Conservation (phyloP, 2,888 invertebrate species). For the Chymomyza fuscimana region DNA sequence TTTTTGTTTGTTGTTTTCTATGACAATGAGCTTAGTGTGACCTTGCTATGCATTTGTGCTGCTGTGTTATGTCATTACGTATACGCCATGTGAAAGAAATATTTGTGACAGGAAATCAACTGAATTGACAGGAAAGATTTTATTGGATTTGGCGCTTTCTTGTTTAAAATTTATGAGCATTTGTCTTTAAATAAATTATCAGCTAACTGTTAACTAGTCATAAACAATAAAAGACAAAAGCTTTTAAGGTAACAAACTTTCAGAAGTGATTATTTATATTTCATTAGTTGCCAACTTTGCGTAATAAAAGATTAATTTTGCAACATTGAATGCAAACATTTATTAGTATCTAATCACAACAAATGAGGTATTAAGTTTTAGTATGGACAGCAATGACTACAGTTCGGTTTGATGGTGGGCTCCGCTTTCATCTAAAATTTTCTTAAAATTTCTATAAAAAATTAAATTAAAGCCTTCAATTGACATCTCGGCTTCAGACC, state of each 20-base stretch:
- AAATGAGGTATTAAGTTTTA: not conserved
- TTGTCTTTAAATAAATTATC: not conserved
- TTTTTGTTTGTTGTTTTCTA: constrained; percentile 18
- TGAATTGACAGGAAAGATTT: constrained; percentile 21
- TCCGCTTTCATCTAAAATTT: no score
- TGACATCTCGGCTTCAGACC: no score
- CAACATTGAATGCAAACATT: not conserved
- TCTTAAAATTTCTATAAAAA: no score
- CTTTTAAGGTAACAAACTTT: not conserved
- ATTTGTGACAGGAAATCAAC: not conserved
- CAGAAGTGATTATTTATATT: not conserved
- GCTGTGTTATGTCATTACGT: constrained; percentile 54
- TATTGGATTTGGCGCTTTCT: not conserved
- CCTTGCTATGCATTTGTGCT: constrained; percentile 44
- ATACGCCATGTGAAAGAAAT: constrained; percentile 46
- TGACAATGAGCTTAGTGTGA: constrained; percentile 45
- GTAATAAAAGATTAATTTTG: not conserved
- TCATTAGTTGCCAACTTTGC: not conserved
- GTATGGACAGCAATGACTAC: no score
- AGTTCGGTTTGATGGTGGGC: no score
- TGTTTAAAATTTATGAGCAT: not conserved
- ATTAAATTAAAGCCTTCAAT: no score
- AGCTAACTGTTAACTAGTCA: not conserved
- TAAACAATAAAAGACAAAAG: not conserved
- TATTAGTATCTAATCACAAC: not conserved